A percentile compares a stretch with the other conserved stretches of the same genome.
These are phyloP conservation scores for Xanthia togata DNA, from an alignment of 2,888 invertebrate species.

Conservation along the genomic window DNA sequence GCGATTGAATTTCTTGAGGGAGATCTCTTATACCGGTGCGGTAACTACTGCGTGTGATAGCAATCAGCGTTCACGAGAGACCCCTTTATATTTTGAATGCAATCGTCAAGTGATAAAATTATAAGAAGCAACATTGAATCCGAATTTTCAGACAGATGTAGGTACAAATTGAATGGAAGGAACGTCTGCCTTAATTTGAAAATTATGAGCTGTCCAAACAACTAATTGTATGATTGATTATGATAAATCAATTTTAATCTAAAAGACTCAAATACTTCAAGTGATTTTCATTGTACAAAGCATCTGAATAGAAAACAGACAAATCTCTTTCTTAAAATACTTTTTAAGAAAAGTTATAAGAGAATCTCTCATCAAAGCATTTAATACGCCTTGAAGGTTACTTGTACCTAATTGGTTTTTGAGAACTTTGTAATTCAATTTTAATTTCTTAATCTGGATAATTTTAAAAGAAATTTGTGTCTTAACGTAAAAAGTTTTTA, in stretches of 20 bases:
- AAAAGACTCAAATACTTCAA: slow-evolving; percentile 18
- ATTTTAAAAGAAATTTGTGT: slow-evolving; percentile 59
- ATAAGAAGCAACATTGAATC: background rate
- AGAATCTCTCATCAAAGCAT: slow-evolving; percentile 72
- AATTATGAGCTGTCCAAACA: background rate
- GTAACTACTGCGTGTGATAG: slow-evolving; percentile 40
- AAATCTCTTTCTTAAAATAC: slow-evolving; percentile 57
- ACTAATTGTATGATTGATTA: slow-evolving; percentile 37
- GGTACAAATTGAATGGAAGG: background rate
- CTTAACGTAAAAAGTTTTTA: slow-evolving; percentile 48
- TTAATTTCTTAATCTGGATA: slow-evolving; percentile 66
- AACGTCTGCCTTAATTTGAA: background rate
- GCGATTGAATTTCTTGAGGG: slow-evolving; percentile 24
- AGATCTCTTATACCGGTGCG: slow-evolving; percentile 22
- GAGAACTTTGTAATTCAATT: slow-evolving; percentile 73
- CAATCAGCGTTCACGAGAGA: slow-evolving; percentile 10
- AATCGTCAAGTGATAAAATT: slow-evolving; percentile 16
- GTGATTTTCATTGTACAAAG: slow-evolving; percentile 39
- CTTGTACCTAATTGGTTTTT: slow-evolving; percentile 73
- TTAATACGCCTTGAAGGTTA: slow-evolving; percentile 70
- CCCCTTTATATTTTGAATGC: slow-evolving; percentile 35
- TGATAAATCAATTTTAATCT: slow-evolving; percentile 25
- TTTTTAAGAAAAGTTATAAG: slow-evolving; percentile 59
- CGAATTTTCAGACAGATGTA: background rate
- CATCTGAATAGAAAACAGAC: slow-evolving; percentile 50